These are phyloP conservation scores for Nesidiocoris tenuis DNA, from an alignment of 2,888 invertebrate genomes.

Conservation along the genomic window DNA sequence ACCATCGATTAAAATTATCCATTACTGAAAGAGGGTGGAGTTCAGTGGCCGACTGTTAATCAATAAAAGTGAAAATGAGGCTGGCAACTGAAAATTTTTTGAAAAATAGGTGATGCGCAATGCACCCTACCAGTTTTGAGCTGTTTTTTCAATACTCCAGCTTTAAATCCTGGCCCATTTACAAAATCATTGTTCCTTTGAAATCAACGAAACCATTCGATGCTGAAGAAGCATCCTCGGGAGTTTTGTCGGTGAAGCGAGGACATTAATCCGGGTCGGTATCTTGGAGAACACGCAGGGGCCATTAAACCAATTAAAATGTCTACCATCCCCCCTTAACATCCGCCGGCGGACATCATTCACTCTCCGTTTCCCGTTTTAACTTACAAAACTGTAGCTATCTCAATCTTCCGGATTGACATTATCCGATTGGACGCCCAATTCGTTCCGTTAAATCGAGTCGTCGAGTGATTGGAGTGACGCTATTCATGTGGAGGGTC, in stretches of 20 bases:
- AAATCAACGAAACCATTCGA: no score
- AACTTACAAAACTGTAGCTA: not conserved
- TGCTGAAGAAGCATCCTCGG: not conserved
- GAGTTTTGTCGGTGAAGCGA: not conserved
- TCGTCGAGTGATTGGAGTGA: not conserved
- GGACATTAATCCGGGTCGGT: not conserved
- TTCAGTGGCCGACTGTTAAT: no score
- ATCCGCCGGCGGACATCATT: not conserved
- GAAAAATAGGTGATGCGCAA: no score
- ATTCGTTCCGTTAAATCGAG: slow-evolving; percentile 24
- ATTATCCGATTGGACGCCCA: slow-evolving; percentile 22
- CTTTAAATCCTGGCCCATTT: no score
- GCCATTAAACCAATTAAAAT: slow-evolving; percentile 14
- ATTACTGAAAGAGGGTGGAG: no score
- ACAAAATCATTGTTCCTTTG: no score
- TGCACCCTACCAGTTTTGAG: no score
- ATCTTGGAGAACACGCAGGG: slow-evolving; percentile 1
- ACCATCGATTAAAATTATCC: no score
- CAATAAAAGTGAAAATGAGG: no score
- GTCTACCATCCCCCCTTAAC: not conserved
- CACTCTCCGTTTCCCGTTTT: not conserved
- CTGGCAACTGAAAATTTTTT: no score
- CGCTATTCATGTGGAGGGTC: not conserved
- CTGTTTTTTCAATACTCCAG: no score
- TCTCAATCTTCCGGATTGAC: not conserved